Evolutionary conservation across 2,113 vertebrate species (phyloP).

Genomic region (Macroglossus sobrinus): DNA sequence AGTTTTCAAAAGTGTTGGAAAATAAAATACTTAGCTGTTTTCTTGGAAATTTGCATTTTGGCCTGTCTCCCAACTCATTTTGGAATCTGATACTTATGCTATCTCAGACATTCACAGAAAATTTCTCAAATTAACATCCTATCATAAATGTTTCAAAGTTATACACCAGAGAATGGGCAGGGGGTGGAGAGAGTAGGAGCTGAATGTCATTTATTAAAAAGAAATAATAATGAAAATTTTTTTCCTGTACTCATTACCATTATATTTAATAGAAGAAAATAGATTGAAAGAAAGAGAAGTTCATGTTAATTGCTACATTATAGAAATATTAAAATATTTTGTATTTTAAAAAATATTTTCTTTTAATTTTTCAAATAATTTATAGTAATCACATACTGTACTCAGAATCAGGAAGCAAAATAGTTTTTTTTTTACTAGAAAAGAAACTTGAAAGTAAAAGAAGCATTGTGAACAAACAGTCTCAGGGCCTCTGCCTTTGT

Average conservation of each 20-base stretch:
- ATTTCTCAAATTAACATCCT: constrained; percentile 36
- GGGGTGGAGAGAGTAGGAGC: not conserved
- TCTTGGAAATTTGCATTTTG: constrained; percentile 13
- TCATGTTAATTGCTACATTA: not conserved
- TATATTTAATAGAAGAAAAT: not conserved
- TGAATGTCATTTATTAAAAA: not conserved
- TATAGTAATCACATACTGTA: not conserved
- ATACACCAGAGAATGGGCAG: not conserved
- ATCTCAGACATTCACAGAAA: not conserved
- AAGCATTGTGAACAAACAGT: not conserved
- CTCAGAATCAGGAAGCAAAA: not conserved
- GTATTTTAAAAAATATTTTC: not conserved
- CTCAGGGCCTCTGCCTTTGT: not conserved
- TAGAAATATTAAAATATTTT: not conserved
- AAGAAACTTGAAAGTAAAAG: not conserved
- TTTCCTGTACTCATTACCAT: not conserved
- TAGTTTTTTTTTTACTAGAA: not conserved
- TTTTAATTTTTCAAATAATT: not conserved
- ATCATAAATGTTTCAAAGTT: not conserved
- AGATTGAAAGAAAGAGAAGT: not conserved
- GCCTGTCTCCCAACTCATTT: not conserved
- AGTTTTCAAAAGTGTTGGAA: not conserved
- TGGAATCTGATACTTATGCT: not conserved
- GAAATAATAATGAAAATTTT: not conserved
- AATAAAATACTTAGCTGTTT: not conserved